Base-by-base conservation (phyloP, 1,140 invertebrate genomes). In the Megalopta genalis region DNA sequence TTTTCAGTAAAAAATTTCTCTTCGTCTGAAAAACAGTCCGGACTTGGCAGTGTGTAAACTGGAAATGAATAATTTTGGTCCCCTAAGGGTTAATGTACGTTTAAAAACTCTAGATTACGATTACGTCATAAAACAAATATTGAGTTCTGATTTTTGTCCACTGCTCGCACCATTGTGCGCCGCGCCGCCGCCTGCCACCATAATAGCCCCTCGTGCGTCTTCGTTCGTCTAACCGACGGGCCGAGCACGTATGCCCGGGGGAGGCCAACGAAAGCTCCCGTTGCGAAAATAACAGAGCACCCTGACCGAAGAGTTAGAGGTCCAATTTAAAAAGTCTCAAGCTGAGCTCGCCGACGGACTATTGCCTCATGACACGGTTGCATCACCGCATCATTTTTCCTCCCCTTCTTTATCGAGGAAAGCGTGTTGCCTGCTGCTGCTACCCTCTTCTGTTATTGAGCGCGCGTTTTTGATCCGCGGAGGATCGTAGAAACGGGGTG, bases 311-410 rank as follows among this genome's bases (percentile, higher is more conserved):
- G 27, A 66, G 62, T 75, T 60, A 32, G 25, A 8, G 14, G 8
- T 52, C 23, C 39, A 73, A 76, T 76, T 76, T 69, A 59, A 76
- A 76, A 32, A 46, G 64, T 14, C 52, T 68, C 73, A 25, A 32
- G 39, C 73, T 74, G 60, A 2, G 72, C 16, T 16, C 52, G 0
- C 21, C 16, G 72, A 37, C 27, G 14, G 14, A 54, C 54, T 18
- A 60, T 60, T 23, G 68, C n/a, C 25, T n/a, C n/a, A 16, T 49
- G 25, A 63, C 16, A 23, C 39, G 25, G 9, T 21, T n/a, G 23
- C 14, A 21, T 12, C 39, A 32, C 16, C 23, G 14, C 6, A 32
- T 37, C 27, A 52, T 70, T 59, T 37, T 42, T 60, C n/a, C 42
- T 12, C 14, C 21, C 10, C 25, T 66, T 46, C 39, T 39, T 25